Conservation (phyloP, 2,888 invertebrate species). For the Bimastos eiseni region DNA sequence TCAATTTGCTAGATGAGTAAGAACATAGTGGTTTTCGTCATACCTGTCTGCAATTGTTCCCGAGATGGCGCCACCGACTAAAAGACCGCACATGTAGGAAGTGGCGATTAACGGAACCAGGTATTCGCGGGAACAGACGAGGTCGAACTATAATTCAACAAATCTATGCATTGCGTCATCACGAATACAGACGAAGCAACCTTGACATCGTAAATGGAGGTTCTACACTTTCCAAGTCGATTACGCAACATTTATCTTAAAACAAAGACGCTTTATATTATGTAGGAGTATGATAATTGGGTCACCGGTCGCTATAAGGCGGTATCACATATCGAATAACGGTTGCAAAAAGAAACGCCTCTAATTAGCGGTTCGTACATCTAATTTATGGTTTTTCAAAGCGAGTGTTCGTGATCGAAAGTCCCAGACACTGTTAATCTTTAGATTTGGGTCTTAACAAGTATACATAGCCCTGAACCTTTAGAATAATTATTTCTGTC, state of each 20-base stretch:
- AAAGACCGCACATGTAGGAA: neutral
- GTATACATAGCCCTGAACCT: too few relatives aligned
- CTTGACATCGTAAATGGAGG: neutral
- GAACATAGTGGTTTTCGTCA: neutral
- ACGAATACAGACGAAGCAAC: too few relatives aligned
- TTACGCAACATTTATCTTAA: neutral
- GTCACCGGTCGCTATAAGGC: neutral
- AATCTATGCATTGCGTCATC: too few relatives aligned
- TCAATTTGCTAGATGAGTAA: too few relatives aligned
- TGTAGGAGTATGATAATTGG: neutral
- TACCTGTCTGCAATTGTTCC: conserved; percentile 3
- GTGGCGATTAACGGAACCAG: neutral
- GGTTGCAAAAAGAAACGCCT: neutral
- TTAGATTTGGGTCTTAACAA: too few relatives aligned
- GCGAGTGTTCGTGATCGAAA: too few relatives aligned
- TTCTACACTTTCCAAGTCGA: neutral
- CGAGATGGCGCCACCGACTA: neutral
- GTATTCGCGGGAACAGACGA: neutral
- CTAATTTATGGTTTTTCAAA: too few relatives aligned
- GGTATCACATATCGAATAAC: neutral
- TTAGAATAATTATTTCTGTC: neutral
- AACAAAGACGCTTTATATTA: neutral
- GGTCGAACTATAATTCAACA: neutral
- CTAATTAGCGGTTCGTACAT: too few relatives aligned
- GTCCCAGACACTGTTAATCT: too few relatives aligned